Base-by-base conservation (phyloP, 35 echinoderm and acorn worm genomes). In the Diadema setosum region DNA sequence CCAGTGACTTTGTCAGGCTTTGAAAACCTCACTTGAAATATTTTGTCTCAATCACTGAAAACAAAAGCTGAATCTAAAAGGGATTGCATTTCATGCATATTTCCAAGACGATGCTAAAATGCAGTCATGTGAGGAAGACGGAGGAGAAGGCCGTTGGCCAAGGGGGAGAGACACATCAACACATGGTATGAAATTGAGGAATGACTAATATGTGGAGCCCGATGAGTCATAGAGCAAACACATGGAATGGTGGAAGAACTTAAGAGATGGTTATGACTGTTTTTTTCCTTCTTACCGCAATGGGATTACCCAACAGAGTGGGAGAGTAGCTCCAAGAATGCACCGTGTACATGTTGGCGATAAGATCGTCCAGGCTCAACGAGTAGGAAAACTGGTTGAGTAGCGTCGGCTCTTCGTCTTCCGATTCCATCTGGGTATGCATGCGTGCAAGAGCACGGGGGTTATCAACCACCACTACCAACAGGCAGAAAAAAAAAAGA, bases 301-400 rank as follows among this genome's bases (percentile, higher is more conserved):
- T 34, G 18, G 73, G 73, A 44, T 78, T 26, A n/a, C n/a, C n/a
- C 27, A 78, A 44, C 24, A 36, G 29, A 21, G 35, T 78, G 73
- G 73, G 39, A 36, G 73, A 35, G 37, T 78, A 78, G 44, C 73
- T 78, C 73, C 73, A 78, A 17, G 73, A 42, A 44, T 78, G 73
- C 25, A 78, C 73, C 14, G 27, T 78, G 73, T 78, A 78, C 73
- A 78, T 78, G 73, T 78, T 41, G 36, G 73, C 73, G 40, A 78
- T 78, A 6, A 78, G 73, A 32, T 78, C 73, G 73, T 78, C 73
- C 73, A 78, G 44, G 37, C 73, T 78, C 33, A 78, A 41, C 35
- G 73, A 78, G n/a, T 42, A 78, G 11, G 73, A 78, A 20, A 78
- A 78, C 73, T 78, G 29, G 40, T 78, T 41, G 35, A 78, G 73